These are phyloP conservation scores for Myzus persicae DNA, from an alignment of 1,140 invertebrate genomes.

Conservation along the genomic window DNA sequence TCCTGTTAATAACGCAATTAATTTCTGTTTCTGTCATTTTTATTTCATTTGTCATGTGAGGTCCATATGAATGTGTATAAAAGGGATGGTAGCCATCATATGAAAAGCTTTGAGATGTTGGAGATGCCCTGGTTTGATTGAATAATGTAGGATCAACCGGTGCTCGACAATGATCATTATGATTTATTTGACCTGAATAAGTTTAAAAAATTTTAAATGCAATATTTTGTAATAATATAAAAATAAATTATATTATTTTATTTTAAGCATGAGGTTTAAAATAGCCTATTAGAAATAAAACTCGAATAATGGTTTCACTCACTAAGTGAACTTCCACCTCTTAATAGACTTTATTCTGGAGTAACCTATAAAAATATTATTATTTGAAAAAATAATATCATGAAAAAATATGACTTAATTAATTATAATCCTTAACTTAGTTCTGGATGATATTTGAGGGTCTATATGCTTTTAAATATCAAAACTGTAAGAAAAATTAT, in stretches of 20 bases:
- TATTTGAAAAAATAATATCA: no score
- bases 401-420: no score
- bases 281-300: neutral
- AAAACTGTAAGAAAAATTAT: neutral
- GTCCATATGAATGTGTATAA: slow-evolving; percentile 60
- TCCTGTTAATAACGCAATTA: slow-evolving; percentile 97
- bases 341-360: slow-evolving; percentile 68
- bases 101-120: slow-evolving; percentile 67
- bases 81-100: slow-evolving; percentile 68
- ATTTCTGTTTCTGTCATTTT: slow-evolving; percentile 92
- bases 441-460: no score
- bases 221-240: neutral
- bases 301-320: slow-evolving; percentile 76
- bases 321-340: slow-evolving; percentile 68
- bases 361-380: slow-evolving; percentile 65
- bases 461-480: slow-evolving; percentile 1
- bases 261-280: no score
- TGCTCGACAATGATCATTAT: slow-evolving; percentile 66
- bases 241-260: no score
- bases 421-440: no score
- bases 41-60: slow-evolving; percentile 65
- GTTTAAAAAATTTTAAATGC: no score
- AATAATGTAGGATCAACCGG: slow-evolving; percentile 96
- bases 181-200: slow-evolving; percentile 57
- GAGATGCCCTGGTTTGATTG: slow-evolving; percentile 71